Percentiles rank a stretch among this genome's conserved stretches.
These are phyloP conservation scores for Clusia tigrina DNA, from an alignment of 2,888 invertebrate genomes.

Conservation along the genomic window DNA sequence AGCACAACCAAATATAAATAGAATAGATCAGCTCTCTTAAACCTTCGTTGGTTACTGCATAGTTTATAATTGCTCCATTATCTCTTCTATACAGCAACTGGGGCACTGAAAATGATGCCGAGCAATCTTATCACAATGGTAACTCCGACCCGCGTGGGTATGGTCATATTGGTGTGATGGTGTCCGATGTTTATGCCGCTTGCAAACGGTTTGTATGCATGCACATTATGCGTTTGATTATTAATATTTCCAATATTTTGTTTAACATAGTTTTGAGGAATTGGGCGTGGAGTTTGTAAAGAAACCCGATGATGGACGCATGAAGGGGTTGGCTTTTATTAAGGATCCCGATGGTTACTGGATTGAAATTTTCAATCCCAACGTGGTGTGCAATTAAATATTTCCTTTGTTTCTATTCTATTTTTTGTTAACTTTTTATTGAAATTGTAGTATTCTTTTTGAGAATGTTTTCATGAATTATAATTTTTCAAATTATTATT, in stretches of 20 bases:
- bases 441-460: background rate
- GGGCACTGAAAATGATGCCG: constrained; percentile 88
- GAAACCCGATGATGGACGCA: constrained; percentile 88
- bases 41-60: background rate
- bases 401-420: no score
- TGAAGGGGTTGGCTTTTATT: constrained; percentile 94
- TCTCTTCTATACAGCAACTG: constrained; percentile 77
- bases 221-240: background rate
- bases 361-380: constrained; percentile 85
- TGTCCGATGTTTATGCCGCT: constrained; percentile 87
- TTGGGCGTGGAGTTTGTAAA: constrained; percentile 89
- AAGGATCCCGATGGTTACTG: constrained; percentile 97
- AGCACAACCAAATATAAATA: no score
- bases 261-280: constrained; percentile 75
- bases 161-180: constrained; percentile 92
- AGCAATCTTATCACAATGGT: constrained; percentile 85
- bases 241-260: constrained; percentile 21
- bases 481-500: no score
- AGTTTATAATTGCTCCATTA: no score
- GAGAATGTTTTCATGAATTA: no score
- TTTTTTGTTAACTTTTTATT: background rate
- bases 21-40: no score
- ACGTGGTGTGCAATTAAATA: no score
- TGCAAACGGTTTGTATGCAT: constrained; percentile 69
- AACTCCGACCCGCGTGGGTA: constrained; percentile 89